Conservation (phyloP, 2,888 invertebrate genomes). For the Amphipyra berbera region DNA sequence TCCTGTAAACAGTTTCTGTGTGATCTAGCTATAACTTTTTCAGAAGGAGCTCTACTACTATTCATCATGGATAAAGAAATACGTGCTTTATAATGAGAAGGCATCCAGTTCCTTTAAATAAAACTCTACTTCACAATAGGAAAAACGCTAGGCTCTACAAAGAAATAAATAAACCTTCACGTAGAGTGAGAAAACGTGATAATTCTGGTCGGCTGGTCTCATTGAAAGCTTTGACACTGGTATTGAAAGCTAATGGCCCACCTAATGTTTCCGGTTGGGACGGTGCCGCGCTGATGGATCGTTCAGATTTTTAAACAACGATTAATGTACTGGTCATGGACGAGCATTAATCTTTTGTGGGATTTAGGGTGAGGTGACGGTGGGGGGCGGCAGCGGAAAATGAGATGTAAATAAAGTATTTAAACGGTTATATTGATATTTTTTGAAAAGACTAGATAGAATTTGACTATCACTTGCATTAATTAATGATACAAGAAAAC, state of each 20-base stretch:
- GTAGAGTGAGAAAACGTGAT: slow-evolving; percentile 3
- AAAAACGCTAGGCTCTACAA: background rate
- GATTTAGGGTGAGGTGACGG: background rate
- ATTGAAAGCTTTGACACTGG: slow-evolving; percentile 49
- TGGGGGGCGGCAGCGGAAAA: background rate
- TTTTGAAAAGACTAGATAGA: too few relatives aligned
- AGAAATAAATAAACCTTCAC: slow-evolving; percentile 7
- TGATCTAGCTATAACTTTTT: too few relatives aligned
- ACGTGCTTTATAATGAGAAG: too few relatives aligned
- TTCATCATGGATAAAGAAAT: too few relatives aligned
- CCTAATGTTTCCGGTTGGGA: slow-evolving; percentile 54
- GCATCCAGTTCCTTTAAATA: too few relatives aligned
- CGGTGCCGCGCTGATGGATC: slow-evolving; percentile 43
- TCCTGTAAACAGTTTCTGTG: too few relatives aligned
- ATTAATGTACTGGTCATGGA: slow-evolving; percentile 54
- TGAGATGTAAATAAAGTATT: too few relatives aligned
- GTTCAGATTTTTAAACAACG: slow-evolving; percentile 55
- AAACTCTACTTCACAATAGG: background rate
- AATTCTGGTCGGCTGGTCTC: slow-evolving; percentile 11
- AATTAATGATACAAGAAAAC: too few relatives aligned
- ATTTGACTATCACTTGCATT: too few relatives aligned
- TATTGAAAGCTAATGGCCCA: slow-evolving; percentile 59
- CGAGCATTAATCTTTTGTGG: slow-evolving; percentile 41
- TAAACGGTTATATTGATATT: too few relatives aligned
- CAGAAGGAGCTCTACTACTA: too few relatives aligned